Base-by-base conservation (phyloP, 2,888 invertebrate species). In the Polyommatus iphigenia region DNA sequence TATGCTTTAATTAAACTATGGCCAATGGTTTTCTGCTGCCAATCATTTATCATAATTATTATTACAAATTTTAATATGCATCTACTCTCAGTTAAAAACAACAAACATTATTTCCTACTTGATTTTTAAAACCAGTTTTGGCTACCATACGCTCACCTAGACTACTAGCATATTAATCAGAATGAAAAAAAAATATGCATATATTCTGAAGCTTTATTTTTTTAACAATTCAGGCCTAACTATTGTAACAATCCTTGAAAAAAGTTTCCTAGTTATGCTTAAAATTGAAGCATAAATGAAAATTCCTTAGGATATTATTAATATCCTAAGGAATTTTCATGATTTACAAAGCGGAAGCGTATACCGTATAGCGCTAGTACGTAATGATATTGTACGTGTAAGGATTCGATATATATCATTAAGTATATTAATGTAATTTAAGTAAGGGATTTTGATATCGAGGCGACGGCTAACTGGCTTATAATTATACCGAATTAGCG, bases 401-500 rank as follows among this genome's bases (percentile, higher is more conserved):
- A 73, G 73, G 73, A 73, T 73, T 73, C 73, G 73, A 73, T 75
- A 75, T 75, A 75, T 75, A 32, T 75, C 75, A 75, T 75, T 75
- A 75, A 15, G 50, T 29, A 24, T 46, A 75, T 75, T 50, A 50
- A 54, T 75, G 75, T 72, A 72, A 72, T 72, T 72, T 72, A 72
- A 72, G 72, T 7, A 75, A 29, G 50, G 75, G 75, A 50, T 75
- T 75, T 73, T 46, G 75, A 54, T 75, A 75, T 75, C 77, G 77
- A 78, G 77, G 77, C 77, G 79, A 73, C 36, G 78, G 75, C 81
- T 84, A 83, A 83, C 77, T 78, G 81, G 84, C 84, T 85, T 83
- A 85, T 84, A 82, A 83, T 85, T 83, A 54, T 54, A 84, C 81
- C 72, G 85, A 85, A 86, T 88, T 87, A 87, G 85, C 83, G 86